A percentile compares a stretch with the other conserved stretches of the same genome.
These are phyloP conservation scores for Drosophila eugracilis DNA, from an alignment of 1,140 invertebrate species.

Conservation along the genomic window DNA sequence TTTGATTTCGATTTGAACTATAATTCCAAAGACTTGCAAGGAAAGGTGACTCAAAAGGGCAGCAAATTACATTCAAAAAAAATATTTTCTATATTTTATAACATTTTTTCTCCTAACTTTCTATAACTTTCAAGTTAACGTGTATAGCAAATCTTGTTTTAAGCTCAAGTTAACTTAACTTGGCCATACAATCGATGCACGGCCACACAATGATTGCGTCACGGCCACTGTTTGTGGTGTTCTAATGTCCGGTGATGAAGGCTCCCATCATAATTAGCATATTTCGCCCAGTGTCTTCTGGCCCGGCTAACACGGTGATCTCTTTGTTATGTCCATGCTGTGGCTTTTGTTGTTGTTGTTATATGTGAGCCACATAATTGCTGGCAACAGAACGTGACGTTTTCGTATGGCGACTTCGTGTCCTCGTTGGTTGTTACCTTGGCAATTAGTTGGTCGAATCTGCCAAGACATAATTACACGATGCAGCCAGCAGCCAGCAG, in stretches of 20 bases:
- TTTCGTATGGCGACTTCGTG: slow-evolving; percentile 1
- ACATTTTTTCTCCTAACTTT: no score
- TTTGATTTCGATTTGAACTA: no score
- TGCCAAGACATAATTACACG: slow-evolving; percentile 39
- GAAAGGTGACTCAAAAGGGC: no score
- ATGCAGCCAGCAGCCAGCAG: no score
- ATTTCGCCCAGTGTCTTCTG: slow-evolving; percentile 12
- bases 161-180: neutral
- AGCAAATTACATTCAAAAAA: no score
- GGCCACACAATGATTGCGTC: slow-evolving; percentile 6
- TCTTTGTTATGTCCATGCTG: slow-evolving; percentile 12
- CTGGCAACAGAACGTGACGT: slow-evolving; percentile 13
- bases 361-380: slow-evolving; percentile 19
- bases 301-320: neutral
- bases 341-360: neutral
- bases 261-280: slow-evolving; percentile 28
- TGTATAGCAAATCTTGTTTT: no score
- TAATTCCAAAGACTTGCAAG: no score
- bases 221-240: neutral
- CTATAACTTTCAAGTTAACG: no score
- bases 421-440: slow-evolving; percentile 15
- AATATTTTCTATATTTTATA: no score
- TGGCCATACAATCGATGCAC: neutral
- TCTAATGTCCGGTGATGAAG: slow-evolving; percentile 12
- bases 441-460: slow-evolving; percentile 33